These are phyloP conservation scores for Parazoanthus atlanticus DNA, from an alignment of 92 coral and sea anemone genomes.

Conservation along the genomic window DNA sequence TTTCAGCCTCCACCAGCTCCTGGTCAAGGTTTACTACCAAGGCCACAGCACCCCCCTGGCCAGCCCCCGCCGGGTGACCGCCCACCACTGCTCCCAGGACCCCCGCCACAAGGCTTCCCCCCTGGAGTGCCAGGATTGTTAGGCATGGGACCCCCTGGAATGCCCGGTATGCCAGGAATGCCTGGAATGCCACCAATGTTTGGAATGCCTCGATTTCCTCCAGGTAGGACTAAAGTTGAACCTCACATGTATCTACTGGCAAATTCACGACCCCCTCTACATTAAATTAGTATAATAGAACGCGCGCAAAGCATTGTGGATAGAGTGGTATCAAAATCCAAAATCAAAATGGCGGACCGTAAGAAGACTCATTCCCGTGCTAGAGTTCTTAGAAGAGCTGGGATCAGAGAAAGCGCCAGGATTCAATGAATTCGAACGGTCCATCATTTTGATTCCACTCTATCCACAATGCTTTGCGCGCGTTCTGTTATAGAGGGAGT, in stretches of 20 bases:
- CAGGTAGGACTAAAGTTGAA: neutral
- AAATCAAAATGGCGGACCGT: too few species aligned
- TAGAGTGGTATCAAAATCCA: too few species aligned
- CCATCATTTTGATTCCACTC: too few species aligned
- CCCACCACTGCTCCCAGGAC: constrained; percentile 54
- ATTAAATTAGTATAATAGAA: too few species aligned
- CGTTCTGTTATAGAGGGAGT: too few species aligned
- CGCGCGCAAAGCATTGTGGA: too few species aligned
- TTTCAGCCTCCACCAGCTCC: constrained; percentile 27
- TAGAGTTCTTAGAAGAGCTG: too few species aligned
- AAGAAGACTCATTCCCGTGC: too few species aligned
- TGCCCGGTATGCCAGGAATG: constrained; percentile 11
- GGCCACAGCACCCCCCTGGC: constrained; percentile 63
- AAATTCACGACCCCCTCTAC: too few species aligned
- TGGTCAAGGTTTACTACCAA: constrained; percentile 49
- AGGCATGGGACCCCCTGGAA: constrained; percentile 42
- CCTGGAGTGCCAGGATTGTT: constrained; percentile 36
- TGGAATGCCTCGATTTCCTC: constrained; percentile 36
- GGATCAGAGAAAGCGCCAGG: too few species aligned
- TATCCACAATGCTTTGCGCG: too few species aligned
- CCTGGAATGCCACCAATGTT: constrained; percentile 2
- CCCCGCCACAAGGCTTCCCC: constrained; percentile 43
- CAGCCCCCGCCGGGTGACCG: constrained; percentile 52
- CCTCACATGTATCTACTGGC: neutral
- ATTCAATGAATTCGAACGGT: too few species aligned